These are phyloP conservation scores for Lateolabrax maculatus DNA, from an alignment of 2,797 vertebrate species.

Conservation along the genomic window DNA sequence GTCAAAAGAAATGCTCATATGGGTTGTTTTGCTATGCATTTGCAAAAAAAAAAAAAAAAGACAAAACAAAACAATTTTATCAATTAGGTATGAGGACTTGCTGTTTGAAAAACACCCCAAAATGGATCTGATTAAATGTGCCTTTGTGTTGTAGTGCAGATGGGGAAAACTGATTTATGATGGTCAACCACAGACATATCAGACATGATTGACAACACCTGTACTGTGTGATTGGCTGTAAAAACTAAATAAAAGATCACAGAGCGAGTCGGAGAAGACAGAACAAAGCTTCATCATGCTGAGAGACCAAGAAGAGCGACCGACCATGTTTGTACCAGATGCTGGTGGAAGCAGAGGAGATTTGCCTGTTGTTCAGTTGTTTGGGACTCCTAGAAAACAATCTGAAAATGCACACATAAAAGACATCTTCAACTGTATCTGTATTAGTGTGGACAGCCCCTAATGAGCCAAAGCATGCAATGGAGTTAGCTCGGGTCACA, in stretches of 20 bases:
- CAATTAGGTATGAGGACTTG: background rate
- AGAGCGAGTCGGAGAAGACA: conserved; percentile 7
- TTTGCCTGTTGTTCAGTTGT: conserved; percentile 27
- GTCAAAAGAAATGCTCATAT: background rate
- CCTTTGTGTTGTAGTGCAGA: background rate
- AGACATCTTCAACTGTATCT: background rate
- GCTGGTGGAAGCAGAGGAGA: conserved; percentile 8
- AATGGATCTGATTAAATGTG: background rate
- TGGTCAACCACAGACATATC: background rate
- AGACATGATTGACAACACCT: conserved; percentile 14
- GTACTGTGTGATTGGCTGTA: background rate
- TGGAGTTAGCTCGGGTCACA: conserved; percentile 30
- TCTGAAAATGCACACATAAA: conserved; percentile 25
- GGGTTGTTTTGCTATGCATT: background rate
- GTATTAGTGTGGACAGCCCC: background rate
- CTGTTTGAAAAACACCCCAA: background rate
- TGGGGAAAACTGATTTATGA: background rate
- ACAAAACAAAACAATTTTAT: background rate
- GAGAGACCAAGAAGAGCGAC: background rate
- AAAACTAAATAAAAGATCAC: background rate
- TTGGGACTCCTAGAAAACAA: conserved; percentile 29
- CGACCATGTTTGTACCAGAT: conserved; percentile 54
- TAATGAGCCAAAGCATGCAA: conserved; percentile 1
- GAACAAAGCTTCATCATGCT: conserved; percentile 36
- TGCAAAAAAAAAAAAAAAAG: background rate